Evolutionary conservation across 1,140 invertebrate genomes (phyloP).

Genomic region (Drosophila guanche): DNA sequence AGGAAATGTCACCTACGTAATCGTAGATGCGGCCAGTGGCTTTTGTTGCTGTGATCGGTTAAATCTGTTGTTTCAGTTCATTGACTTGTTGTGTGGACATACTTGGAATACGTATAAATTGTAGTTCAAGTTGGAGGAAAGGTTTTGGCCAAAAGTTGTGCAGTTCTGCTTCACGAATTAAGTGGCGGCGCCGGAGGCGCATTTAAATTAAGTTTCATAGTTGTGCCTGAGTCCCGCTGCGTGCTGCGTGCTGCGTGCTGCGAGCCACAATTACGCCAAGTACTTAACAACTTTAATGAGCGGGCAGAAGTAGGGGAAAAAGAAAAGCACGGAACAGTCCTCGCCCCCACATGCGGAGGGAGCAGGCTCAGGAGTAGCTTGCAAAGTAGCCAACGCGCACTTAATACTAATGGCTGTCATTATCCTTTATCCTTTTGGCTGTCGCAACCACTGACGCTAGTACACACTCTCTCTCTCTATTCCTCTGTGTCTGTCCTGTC

Average conservation of each 20-base stretch:
- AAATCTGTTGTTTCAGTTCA: conserved; percentile 15
- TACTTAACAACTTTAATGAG: conserved; percentile 82
- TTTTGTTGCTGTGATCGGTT: conserved; percentile 14
- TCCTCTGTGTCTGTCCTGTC: background rate
- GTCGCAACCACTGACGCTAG: conserved; percentile 70
- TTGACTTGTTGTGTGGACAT: conserved; percentile 24
- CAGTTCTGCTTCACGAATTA: conserved; percentile 46
- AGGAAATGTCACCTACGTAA: conserved; percentile 1
- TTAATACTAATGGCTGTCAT: conserved; percentile 82
- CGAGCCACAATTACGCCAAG: conserved; percentile 66
- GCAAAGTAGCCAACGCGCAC: conserved; percentile 76
- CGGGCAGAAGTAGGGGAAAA: conserved; percentile 2
- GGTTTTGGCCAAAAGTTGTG: background rate
- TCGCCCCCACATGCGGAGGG: conserved; percentile 20
- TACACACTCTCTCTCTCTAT: conserved; percentile 13
- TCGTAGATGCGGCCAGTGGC: background rate
- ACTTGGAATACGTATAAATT: conserved; percentile 7
- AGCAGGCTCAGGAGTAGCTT: conserved; percentile 3
- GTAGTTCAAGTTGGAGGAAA: no score
- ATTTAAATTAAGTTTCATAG: conserved; percentile 77
- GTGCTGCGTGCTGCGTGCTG: conserved; percentile 46
- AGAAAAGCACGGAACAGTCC: conserved; percentile 19
- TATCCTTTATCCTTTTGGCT: conserved; percentile 79
- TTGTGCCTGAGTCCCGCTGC: conserved; percentile 7
- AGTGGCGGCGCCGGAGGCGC: conserved; percentile 56